Evolutionary conservation across 2,113 vertebrate species (phyloP), one percentile per base, ranked within the genome.

Genomic region (Ctenodactylus gundi): DNA sequence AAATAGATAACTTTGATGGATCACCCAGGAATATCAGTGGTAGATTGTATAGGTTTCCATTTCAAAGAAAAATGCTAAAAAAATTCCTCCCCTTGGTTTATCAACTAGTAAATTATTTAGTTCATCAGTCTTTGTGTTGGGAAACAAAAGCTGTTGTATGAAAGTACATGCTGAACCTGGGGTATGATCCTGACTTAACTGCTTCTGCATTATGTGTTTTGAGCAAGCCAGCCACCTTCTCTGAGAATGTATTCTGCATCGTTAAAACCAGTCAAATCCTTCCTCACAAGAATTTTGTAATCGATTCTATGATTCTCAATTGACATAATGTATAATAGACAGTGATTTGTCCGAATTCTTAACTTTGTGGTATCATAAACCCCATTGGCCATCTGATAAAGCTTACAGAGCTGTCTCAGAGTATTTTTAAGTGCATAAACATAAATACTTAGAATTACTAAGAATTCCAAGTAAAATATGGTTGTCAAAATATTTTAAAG

Each of bases 51-150:
- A 36, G 83, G 20, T 60, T 90, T 60, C 21, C 77, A 12, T 77
- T 39, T 88, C 36, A n/a, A 81, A 41, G 13, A 84, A 34, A 44
- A 18, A 27, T 70, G 53, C 70, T 64, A 41, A 29, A 49, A 68
- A 87, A 87, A 83, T 60, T 75, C 75, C 91, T 82, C 27, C 44
- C 27, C 25, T 92, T 81, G 85, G 23, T 62, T 85, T 80, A 60
- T 89, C 72, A 80, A n/a, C 68, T 58, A 46, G 8, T 75, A 51
- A 39, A 34, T 87, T 91, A 58, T 18, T 94, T 78, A 53, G 8
- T 64, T 94, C 44, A 65, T 90, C 49, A 55, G 12, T 84, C 27
- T 2, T 0, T 39, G 9, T 62, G 41, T 29, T 49, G 85, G 21
- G 57, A 77, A 64, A 81, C 55, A 76, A 31, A 57, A 62, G 36